Conservation (phyloP, 1,140 invertebrate species). For the Dreissena polymorpha region DNA sequence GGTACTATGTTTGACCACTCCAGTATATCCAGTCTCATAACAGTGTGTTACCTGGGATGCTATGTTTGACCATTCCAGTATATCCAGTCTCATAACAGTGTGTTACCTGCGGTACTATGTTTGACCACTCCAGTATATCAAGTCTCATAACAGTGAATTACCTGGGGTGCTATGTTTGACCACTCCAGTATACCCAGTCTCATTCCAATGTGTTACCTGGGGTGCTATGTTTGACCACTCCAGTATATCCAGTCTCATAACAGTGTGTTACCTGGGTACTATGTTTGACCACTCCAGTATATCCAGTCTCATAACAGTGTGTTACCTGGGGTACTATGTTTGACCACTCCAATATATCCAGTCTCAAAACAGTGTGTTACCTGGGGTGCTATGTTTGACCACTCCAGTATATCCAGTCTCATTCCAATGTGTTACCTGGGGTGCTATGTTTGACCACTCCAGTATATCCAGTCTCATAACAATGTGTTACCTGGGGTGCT, state of each 20-base stretch:
- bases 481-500: no score
- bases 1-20: constrained; percentile 78
- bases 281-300: constrained; percentile 78
- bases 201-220: no score
- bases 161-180: no score
- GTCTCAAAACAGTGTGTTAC: no score
- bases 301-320: constrained; percentile 81
- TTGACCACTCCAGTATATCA: constrained; percentile 79
- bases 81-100: constrained; percentile 81
- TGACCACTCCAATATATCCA: constrained; percentile 78
- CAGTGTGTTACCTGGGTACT: no score
- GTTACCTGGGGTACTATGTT: no score
- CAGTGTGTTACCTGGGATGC: no score
- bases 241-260: constrained; percentile 80
- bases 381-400: no score
- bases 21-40: constrained; percentile 80
- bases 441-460: constrained; percentile 79
- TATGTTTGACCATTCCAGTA: constrained; percentile 77
- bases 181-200: constrained; percentile 79
- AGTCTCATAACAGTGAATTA: no score
- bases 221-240: constrained; percentile 78
- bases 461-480: constrained; percentile 80
- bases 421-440: no score
- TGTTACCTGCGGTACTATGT: no score
- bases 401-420: constrained; percentile 80